Conservation (phyloP, 2,888 invertebrate species). For the Drosophila hawaiiensis region DNA sequence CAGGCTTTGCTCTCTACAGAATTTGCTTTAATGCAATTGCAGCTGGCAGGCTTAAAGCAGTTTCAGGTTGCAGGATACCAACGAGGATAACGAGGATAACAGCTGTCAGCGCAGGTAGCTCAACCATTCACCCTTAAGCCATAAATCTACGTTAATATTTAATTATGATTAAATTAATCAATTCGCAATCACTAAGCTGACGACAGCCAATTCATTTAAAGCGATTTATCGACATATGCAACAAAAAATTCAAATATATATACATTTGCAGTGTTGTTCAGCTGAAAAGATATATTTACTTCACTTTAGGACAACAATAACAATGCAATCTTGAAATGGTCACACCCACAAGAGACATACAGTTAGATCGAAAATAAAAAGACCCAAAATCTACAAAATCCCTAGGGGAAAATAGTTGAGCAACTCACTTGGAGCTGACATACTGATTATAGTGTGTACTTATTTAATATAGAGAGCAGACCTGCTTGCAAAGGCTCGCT, state of each 20-base stretch:
- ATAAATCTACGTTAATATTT: slow-evolving; percentile 7
- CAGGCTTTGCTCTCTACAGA: slow-evolving; percentile 4
- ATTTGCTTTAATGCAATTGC: slow-evolving; percentile 32
- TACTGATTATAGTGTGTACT: not conserved
- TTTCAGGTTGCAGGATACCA: slow-evolving; percentile 14
- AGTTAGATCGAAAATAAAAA: not conserved
- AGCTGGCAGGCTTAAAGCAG: slow-evolving; percentile 27
- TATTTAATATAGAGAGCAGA: not conserved
- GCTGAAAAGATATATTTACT: too few species aligned
- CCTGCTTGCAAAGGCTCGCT: not conserved
- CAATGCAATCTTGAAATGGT: not conserved
- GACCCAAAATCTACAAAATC: not conserved
- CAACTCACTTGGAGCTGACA: not conserved
- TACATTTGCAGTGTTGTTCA: not conserved
- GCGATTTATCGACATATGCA: not conserved
- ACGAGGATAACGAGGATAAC: not conserved
- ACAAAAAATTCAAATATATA: not conserved
- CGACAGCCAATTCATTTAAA: not conserved
- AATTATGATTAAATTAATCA: slow-evolving; percentile 1
- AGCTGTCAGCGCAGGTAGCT: slow-evolving; percentile 8
- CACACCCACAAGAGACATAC: not conserved
- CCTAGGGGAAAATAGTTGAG: not conserved
- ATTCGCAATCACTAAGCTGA: not conserved
- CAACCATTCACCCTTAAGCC: not conserved
- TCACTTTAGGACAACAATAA: not conserved